phyloP scores from a whole-genome alignment of 2,888 invertebrate species.

The Tanytarsus gracilentus region DNA sequence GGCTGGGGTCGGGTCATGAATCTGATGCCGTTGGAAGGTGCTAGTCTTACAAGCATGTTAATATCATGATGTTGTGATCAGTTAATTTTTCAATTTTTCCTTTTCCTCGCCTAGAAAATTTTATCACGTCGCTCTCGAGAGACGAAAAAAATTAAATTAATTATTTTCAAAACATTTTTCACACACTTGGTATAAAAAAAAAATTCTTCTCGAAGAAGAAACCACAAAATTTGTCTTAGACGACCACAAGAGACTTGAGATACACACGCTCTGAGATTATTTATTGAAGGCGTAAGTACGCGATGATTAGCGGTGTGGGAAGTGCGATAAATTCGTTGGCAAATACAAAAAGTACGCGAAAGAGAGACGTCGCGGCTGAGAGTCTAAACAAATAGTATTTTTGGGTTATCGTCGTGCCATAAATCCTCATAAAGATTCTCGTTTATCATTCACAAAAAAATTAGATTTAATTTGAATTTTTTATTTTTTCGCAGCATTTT shows the following conservation, averaged over 20 bases:
- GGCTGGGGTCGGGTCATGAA: slow-evolving; percentile 1
- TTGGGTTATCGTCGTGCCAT: too few relatives aligned
- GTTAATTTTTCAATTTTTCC: background rate
- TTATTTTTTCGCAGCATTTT: too few relatives aligned
- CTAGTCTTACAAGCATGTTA: background rate
- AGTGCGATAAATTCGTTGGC: slow-evolving; percentile 6
- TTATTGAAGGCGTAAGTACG: slow-evolving; percentile 12
- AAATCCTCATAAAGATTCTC: too few relatives aligned
- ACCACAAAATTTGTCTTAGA: background rate
- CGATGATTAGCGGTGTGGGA: slow-evolving; percentile 8
- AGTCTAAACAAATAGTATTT: too few relatives aligned
- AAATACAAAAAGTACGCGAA: too few relatives aligned
- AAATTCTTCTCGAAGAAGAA: background rate
- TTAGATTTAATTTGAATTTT: too few relatives aligned
- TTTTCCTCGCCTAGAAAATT: too few relatives aligned
- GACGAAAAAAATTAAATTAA: background rate
- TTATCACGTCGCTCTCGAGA: background rate
- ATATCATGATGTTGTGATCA: background rate
- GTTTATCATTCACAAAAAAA: too few relatives aligned
- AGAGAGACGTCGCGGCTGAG: too few relatives aligned
- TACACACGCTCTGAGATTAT: background rate
- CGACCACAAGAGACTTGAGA: background rate
- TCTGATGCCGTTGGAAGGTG: background rate
- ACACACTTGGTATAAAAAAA: too few relatives aligned
- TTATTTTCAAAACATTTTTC: too few relatives aligned